phyloP scores from a whole-genome alignment of 2,797 vertebrate species.

The Chloroceryle amazona region DNA sequence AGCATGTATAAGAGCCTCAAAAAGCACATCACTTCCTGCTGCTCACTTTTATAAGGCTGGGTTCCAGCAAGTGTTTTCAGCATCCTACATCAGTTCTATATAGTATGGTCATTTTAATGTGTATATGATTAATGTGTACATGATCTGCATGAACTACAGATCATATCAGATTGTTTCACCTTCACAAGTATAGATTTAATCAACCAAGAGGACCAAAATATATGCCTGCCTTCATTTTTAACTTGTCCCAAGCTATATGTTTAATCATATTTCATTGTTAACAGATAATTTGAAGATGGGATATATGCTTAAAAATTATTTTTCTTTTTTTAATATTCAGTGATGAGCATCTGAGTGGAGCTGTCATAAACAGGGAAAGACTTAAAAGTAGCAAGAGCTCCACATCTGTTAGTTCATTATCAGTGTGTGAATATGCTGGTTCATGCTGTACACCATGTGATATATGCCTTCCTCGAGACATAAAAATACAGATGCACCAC shows the following conservation, averaged over 20 bases:
- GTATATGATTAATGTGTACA: too few relatives aligned
- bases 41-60: neutral
- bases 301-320: neutral
- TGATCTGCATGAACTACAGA: neutral
- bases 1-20: neutral
- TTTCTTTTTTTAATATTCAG: neutral
- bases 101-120: neutral
- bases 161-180: neutral
- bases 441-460: neutral
- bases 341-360: neutral
- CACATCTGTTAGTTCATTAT: neutral
- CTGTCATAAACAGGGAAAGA: neutral
- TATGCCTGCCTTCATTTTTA: neutral
- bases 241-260: neutral
- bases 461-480: neutral
- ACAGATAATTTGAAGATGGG: constrained; percentile 27
- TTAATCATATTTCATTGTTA: constrained; percentile 28
- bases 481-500: neutral
- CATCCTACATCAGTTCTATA: neutral
- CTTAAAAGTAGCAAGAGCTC: constrained; percentile 7
- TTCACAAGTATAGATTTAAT: neutral
- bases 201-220: constrained; percentile 3
- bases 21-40: neutral
- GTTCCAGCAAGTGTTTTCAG: neutral
- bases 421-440: neutral